Percentiles rank a stretch among this genome's conserved stretches.
Conservation (phyloP, 2,888 invertebrate genomes). For the Nomada ruficornis region DNA sequence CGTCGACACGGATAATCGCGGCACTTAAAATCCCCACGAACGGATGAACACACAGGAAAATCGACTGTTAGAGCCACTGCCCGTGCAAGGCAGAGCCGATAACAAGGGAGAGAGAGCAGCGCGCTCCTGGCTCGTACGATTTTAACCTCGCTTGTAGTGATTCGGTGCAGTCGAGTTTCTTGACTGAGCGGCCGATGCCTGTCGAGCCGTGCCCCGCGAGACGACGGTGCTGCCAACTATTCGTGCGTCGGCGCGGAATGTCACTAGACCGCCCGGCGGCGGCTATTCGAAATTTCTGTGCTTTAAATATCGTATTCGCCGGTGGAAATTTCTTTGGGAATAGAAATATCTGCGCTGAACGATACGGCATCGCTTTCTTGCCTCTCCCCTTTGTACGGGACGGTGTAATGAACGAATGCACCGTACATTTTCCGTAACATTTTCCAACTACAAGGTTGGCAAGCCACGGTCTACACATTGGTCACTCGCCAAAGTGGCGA, state of each 20-base stretch:
- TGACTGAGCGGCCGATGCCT: constrained; percentile 78
- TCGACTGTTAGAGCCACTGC: constrained; percentile 28
- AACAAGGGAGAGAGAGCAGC: constrained; percentile 45
- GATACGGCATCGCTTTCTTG: no score
- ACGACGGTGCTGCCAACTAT: constrained; percentile 73
- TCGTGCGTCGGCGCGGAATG: not conserved
- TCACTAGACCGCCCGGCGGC: constrained; percentile 17
- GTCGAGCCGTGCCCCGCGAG: constrained; percentile 80
- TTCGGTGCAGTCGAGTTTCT: constrained; percentile 82
- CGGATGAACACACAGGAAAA: not conserved
- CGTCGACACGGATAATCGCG: constrained; percentile 5
- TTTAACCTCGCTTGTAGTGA: constrained; percentile 70
- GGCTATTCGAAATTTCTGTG: no score
- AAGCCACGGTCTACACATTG: constrained; percentile 18
- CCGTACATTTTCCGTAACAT: not conserved
- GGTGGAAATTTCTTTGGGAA: no score
- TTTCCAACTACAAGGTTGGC: not conserved
- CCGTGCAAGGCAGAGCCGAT: constrained; percentile 40
- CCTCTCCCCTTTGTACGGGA: no score
- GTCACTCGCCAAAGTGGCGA: constrained; percentile 37
- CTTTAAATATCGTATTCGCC: no score
- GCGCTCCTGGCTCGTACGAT: constrained; percentile 57
- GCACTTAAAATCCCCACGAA: not conserved
- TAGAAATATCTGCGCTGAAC: no score
- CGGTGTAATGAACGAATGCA: no score